These are phyloP conservation scores for Parazoanthus atlanticus DNA, from an alignment of 92 coral and sea anemone genomes.

Conservation along the genomic window DNA sequence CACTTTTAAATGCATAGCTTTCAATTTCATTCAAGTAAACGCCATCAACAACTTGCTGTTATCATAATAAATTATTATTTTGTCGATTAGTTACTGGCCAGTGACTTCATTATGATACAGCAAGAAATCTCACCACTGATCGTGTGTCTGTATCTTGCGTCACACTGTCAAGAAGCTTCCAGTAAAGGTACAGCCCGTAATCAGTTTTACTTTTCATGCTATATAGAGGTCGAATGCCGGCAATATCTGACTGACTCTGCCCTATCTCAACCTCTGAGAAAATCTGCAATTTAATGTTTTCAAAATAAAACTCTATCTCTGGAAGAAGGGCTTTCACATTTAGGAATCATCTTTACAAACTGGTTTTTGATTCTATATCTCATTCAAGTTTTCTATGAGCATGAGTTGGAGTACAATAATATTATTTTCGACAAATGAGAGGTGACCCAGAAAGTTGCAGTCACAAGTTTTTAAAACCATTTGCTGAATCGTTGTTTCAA, in stretches of 20 bases:
- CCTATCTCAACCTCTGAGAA: constrained; percentile 37
- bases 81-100: not conserved
- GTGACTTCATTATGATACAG: constrained; percentile 15
- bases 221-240: constrained; percentile 43
- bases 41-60: not conserved
- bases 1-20: not conserved
- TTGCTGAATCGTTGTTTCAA: not conserved
- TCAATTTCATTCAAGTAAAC: not conserved
- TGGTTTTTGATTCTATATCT: not conserved
- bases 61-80: not conserved
- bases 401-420: no score
- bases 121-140: constrained; percentile 37
- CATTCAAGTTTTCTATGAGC: not conserved
- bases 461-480: not conserved
- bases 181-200: constrained; percentile 40
- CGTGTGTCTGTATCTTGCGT: constrained; percentile 6
- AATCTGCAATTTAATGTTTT: constrained; percentile 44
- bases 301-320: constrained; percentile 2
- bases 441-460: not conserved
- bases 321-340: not conserved
- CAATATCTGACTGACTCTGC: constrained; percentile 39
- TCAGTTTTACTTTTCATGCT: constrained; percentile 40
- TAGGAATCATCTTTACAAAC: not conserved
- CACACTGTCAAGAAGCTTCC: constrained; percentile 43
- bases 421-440: not conserved